These are phyloP conservation scores for Xestobium rufovillosum DNA, from an alignment of 2,888 invertebrate genomes.

Conservation along the genomic window DNA sequence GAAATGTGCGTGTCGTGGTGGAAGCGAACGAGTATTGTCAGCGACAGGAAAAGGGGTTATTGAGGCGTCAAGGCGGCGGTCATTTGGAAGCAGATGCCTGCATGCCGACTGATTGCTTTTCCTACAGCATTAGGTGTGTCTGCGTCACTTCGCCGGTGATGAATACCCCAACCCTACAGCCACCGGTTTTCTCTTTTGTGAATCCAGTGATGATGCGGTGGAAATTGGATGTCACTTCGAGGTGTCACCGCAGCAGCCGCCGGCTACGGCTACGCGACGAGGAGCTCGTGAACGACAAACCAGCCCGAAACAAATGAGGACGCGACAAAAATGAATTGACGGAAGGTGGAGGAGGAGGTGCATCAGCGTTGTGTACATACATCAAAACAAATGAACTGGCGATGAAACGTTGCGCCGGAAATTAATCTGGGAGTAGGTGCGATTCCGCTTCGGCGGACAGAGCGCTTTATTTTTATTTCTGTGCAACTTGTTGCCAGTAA, in stretches of 20 bases:
- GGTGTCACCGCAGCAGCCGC: slow-evolving; percentile 43
- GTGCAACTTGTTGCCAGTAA: too few relatives aligned
- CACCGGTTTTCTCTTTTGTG: background rate
- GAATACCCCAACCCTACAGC: slow-evolving; percentile 29
- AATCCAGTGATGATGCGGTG: slow-evolving; percentile 42
- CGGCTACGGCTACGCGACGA: slow-evolving; percentile 34
- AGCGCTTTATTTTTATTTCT: too few relatives aligned
- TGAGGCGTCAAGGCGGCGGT: background rate
- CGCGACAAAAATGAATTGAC: slow-evolving; percentile 18
- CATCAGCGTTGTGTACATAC: too few relatives aligned
- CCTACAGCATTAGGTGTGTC: slow-evolving; percentile 28
- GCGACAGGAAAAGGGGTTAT: too few relatives aligned
- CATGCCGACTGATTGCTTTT: background rate
- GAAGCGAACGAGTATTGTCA: too few relatives aligned
- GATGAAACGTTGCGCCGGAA: slow-evolving; percentile 2
- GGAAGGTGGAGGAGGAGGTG: slow-evolving; percentile 14
- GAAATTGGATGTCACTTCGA: slow-evolving; percentile 47
- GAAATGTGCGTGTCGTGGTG: too few relatives aligned
- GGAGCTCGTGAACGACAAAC: slow-evolving; percentile 42
- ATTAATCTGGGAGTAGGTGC: too few relatives aligned
- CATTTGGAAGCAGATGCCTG: slow-evolving; percentile 1
- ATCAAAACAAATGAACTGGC: background rate
- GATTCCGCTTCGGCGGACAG: too few relatives aligned
- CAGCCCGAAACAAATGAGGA: slow-evolving; percentile 41
- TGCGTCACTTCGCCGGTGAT: slow-evolving; percentile 30